A percentile compares a stretch with the other conserved stretches of the same genome.
phyloP scores from a whole-genome alignment of 2,888 invertebrate genomes.

The Hirtodrosophila histrioides region DNA sequence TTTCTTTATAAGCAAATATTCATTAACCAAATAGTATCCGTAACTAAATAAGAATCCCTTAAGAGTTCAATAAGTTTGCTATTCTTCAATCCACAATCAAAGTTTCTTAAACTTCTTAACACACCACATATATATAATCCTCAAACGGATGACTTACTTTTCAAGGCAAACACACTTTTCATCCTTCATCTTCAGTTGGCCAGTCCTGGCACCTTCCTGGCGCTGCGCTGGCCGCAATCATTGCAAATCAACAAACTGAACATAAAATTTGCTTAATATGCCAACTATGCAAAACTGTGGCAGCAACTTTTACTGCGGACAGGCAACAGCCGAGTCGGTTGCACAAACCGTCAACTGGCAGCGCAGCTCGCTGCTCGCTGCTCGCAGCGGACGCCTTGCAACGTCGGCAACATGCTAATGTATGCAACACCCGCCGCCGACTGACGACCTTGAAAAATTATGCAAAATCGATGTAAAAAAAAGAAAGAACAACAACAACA shows the following conservation, averaged over 20 bases:
- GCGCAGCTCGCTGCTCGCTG: conserved; percentile 5
- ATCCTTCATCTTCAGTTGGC: neutral
- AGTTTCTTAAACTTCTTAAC: too few relatives aligned
- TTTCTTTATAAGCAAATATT: too few relatives aligned
- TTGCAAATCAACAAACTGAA: conserved; percentile 55
- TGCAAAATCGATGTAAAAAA: conserved; percentile 82
- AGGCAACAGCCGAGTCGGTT: conserved; percentile 44
- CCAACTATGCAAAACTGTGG: conserved; percentile 73
- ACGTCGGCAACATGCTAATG: conserved; percentile 77
- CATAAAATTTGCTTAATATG: conserved; percentile 64
- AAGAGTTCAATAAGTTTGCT: too few relatives aligned
- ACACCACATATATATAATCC: neutral
- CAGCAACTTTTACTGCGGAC: conserved; percentile 64
- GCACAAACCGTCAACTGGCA: conserved; percentile 55
- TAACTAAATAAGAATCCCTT: too few relatives aligned
- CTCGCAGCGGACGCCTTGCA: conserved; percentile 64
- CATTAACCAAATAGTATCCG: too few relatives aligned
- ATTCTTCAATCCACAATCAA: too few relatives aligned
- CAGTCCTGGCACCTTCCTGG: conserved; percentile 23
- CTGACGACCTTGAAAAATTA: conserved; percentile 83
- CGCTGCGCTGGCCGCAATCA: conserved; percentile 41
- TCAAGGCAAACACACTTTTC: neutral
- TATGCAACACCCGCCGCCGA: conserved; percentile 79
- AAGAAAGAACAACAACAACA: conserved; percentile 48
- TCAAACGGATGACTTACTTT: conserved; percentile 28